Base-by-base conservation (phyloP, 2,888 invertebrate genomes). In the Nowickia ferox region DNA sequence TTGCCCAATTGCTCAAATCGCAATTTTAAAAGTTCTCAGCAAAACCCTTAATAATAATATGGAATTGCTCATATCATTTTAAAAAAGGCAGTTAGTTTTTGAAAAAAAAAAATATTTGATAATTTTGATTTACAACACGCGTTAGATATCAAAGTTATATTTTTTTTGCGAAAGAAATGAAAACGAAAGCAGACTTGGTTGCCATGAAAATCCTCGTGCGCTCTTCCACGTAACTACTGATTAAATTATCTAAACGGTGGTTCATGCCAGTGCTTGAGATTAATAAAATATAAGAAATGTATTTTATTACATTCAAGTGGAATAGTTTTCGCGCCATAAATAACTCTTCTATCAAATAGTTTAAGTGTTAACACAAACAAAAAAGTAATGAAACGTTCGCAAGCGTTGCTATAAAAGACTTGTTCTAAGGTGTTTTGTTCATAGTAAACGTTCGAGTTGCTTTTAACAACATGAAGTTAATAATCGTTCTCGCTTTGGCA, bases 381-480 rank as follows among this genome's bases (percentile, higher is more conserved):
- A 22, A 61, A 17, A 61, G 11, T 66, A n/a, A n/a, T n/a, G 1
- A 40, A 17, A 57, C 38, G 65, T 9, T 30, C 30, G 2, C 6
- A 15, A 66, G 5, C 55, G 5, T 46, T 44, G 55, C 46, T 81
- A 89, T 89, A 89, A 87, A 89, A 87, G 69, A 38, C 11, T 40
- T n/a, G 17, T 17, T 15, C 17, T 17, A 40, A 51, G 19, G 6
- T 22, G 11, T 40, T 22, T 44, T 15, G 68, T 66, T 48, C 81
- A 80, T 48, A 83, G 46, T 59, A 48, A 61, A 8, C 9, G 42
- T 75, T 82, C 65, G 69, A 77, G 51, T 51, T 38, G n/a, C 30
- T 30, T 30, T 30, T 30, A 30, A 30, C 80, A 89, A 86, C 61
- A 91, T 92, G 91, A 90, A 88, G 87, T 87, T 88, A 66, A 87